Evolutionary conservation across 2,797 vertebrate genomes (phyloP), one percentile per base, ranked within the genome.

Genomic region (Orientallactaga sibirica): DNA sequence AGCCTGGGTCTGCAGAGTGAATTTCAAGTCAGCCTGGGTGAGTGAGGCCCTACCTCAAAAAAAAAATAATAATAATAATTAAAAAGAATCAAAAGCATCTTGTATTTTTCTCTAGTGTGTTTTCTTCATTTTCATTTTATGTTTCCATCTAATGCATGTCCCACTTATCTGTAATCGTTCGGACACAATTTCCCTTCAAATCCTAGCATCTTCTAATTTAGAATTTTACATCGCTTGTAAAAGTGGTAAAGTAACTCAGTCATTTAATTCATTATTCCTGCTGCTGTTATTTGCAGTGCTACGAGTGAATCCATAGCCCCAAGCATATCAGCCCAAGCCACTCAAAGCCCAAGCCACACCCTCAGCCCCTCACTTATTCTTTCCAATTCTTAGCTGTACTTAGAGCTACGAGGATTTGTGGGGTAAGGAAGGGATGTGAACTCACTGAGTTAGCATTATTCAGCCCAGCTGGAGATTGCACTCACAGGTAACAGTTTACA

Each of bases 151-250:
- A 58, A 52, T 87, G 25, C 19, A 24, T 75, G 83, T 87, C 24
- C 16, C 52, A 87, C 7, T 75, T n/a, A 43, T 7, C 7, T 62
- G 1, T 24, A 85, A 48, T 75, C 64, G 43, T 84, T 71, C 70
- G 87, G 68, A 76, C 8, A 75, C 4, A 2, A 16, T n/a, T 75
- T 84, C 10, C 20, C 81, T 78, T 80, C 20, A 73, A 22, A 62
- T 73, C 70, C 25, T 87, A 61, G 10, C 33, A 67, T n/a, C 41
- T 90, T 87, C 87, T 61, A 80, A 33, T 84, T 86, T 37, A 95
- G 41, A 95, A 71, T 79, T 78, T 85, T 37, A 37, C 33, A 37
- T 37, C 33, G 33, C 33, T 37, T 37, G 33, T 37, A 37, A 37
- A 37, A 37, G 41, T 8, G 66, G 29, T 25, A 55, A 78, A 64